Base-by-base conservation (phyloP, 2,888 invertebrate genomes). In the Apamea crenata region DNA sequence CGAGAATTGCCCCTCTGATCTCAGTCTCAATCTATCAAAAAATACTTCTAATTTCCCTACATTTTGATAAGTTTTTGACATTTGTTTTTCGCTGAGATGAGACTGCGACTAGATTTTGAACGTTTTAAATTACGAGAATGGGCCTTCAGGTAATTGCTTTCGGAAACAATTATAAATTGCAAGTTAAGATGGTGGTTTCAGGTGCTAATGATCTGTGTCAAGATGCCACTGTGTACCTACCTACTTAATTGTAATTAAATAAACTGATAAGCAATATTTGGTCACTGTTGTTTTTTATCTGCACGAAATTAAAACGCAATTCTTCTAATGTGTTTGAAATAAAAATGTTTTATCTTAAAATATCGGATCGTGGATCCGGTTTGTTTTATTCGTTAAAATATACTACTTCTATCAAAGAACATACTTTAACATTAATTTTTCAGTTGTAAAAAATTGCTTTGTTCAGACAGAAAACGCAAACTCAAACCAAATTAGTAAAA, bases 211-310 rank as follows among this genome's bases (percentile, higher is more conserved):
- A 63, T 74, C n/a, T 61, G 14, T 53, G 59, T 44, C 56, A 56
- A 71, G 53, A 82, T 74, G 70, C 36, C 47, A 69, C 4, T 69
- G 16, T 72, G 40, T 53, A 59, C 16, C 14, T 44, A 65, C 16
- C 7, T 40, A 75, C 6, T 65, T 81, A 50, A 53, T 56, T 74
- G 36, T 74, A 70, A 53, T 65, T 61, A 74, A 63, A 25, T 40
- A 25, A 66, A 56, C 63, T 63, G 74, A 80, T 75, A 80, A 71
- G 75, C 66, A 50, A 63, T 80, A 74, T 80, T 80, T 84, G 61
- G 6, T 50, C 32, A 47, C n/a, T 68, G 47, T 36, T 74, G 56
- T 59, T 29, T 80, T 80, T 74, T 80, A 68, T 65, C 50, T 71
- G 1, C n/a, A 40, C 18, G 63, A 66, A 36, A 61, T 66, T 77